Evolutionary conservation across 2,888 invertebrate genomes (phyloP).

Genomic region (Apotomis turbidana): DNA sequence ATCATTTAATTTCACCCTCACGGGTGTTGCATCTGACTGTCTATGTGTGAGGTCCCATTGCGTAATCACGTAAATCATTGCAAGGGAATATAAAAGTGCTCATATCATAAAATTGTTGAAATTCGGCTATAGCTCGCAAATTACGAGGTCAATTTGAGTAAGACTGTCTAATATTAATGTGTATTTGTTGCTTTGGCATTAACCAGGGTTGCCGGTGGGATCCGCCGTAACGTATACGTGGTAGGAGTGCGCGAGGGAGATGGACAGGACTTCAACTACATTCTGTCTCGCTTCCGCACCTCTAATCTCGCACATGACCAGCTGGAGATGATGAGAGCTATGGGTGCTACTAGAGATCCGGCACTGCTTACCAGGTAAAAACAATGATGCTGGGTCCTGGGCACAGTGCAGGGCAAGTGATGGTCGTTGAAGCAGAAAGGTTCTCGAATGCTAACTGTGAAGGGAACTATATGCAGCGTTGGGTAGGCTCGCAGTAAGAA

Average conservation of each 20-base stretch:
- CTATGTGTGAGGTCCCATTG: too few relatives aligned
- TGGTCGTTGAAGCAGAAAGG: too few relatives aligned
- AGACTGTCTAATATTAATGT: background rate
- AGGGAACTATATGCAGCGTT: too few relatives aligned
- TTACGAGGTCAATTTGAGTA: background rate
- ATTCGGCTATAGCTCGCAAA: background rate
- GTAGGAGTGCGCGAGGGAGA: conserved; percentile 85
- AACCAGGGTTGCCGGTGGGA: conserved; percentile 82
- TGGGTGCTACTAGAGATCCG: conserved; percentile 72
- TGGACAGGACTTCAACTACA: conserved; percentile 84
- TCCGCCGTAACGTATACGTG: conserved; percentile 85
- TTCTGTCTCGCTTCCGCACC: conserved; percentile 59
- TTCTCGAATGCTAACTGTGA: too few relatives aligned
- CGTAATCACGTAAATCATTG: too few relatives aligned
- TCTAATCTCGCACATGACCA: conserved; percentile 78
- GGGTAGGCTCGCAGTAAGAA: too few relatives aligned
- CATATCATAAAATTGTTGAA: too few relatives aligned
- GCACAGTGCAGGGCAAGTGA: too few relatives aligned
- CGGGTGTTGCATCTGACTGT: too few relatives aligned
- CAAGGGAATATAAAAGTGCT: too few relatives aligned
- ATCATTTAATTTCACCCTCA: too few relatives aligned
- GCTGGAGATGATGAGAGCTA: conserved; percentile 74
- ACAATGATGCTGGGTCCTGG: too few relatives aligned
- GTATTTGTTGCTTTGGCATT: background rate
- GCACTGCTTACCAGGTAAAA: conserved; percentile 61